These are phyloP conservation scores for Odiellus spinosus DNA, from an alignment of 2,888 invertebrate genomes.

Conservation along the genomic window DNA sequence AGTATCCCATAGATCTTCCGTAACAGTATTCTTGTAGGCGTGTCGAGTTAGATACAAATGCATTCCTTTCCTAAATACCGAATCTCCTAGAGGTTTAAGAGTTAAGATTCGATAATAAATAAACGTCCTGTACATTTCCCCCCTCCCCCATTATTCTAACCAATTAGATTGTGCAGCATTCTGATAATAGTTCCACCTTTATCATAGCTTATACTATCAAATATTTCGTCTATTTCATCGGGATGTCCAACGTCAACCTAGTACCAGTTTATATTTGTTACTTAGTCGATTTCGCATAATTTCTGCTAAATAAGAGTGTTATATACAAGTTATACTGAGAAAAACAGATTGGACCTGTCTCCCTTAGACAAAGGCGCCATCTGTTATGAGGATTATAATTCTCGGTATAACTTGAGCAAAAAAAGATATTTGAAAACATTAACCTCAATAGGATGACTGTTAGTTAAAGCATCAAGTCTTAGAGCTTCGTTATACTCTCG, in stretches of 20 bases:
- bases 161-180: slow-evolving; percentile 85
- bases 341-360: too few relatives aligned
- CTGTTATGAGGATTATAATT: too few relatives aligned
- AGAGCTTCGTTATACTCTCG: slow-evolving; percentile 62
- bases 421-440: slow-evolving; percentile 9
- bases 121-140: not conserved
- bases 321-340: too few relatives aligned
- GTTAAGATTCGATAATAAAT: not conserved
- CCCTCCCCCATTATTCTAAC: too few relatives aligned
- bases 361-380: too few relatives aligned
- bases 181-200: slow-evolving; percentile 88
- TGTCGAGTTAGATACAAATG: slow-evolving; percentile 69
- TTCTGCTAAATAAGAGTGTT: too few relatives aligned
- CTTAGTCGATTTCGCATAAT: too few relatives aligned
- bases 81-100: not conserved
- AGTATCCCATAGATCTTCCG: slow-evolving; percentile 83
- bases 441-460: slow-evolving; percentile 82
- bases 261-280: too few relatives aligned
- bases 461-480: slow-evolving; percentile 66
- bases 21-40: slow-evolving; percentile 75
- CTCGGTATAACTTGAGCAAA: too few relatives aligned
- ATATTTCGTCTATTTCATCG: slow-evolving; percentile 88
- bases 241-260: slow-evolving; percentile 59
- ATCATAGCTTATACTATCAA: slow-evolving; percentile 90
- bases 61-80: slow-evolving; percentile 51